Conservation (phyloP, 2,797 vertebrate genomes). For the Leucoraja ocellata region DNA sequence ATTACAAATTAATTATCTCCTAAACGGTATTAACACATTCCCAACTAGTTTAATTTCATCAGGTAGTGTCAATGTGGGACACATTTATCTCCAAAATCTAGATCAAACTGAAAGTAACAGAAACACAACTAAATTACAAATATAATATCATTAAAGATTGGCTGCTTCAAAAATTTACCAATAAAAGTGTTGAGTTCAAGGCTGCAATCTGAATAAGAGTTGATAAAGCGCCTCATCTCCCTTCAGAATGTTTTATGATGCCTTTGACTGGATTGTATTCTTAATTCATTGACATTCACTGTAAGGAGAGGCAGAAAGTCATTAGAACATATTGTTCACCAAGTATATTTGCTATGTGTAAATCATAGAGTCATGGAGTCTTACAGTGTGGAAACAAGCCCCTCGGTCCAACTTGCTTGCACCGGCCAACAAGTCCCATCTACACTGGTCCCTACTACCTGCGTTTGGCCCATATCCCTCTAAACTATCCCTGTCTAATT, state of each 20-base stretch:
- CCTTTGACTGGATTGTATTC: neutral
- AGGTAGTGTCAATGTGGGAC: neutral
- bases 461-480: too few relatives aligned
- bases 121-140: neutral
- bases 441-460: too few relatives aligned
- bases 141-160: neutral
- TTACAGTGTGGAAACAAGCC: too few relatives aligned
- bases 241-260: neutral
- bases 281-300: neutral
- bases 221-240: neutral
- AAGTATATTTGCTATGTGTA: neutral
- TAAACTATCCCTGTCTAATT: too few relatives aligned
- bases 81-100: neutral
- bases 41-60: neutral
- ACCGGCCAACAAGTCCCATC: too few relatives aligned
- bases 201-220: neutral
- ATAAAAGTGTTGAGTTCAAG: neutral
- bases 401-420: too few relatives aligned
- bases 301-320: neutral
- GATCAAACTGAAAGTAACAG: neutral
- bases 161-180: neutral
- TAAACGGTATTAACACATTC: neutral
- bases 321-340: neutral
- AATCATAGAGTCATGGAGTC: too few relatives aligned
- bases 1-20: slow-evolving; percentile 18